Conservation (phyloP, 1,140 invertebrate species). For the Ceratina australensis region DNA sequence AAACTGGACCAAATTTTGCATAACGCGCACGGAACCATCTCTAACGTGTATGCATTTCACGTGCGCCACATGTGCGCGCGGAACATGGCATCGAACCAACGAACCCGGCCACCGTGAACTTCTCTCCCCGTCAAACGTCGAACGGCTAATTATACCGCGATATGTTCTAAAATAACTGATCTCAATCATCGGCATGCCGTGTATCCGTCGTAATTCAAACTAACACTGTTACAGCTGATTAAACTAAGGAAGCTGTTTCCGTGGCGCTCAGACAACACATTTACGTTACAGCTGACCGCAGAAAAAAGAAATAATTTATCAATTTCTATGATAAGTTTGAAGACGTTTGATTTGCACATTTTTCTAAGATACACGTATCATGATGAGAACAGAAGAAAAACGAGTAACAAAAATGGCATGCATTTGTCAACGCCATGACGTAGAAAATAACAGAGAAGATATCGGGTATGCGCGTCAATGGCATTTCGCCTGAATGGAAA, state of each 20-base stretch:
- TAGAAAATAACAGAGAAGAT: background rate
- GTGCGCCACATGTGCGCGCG: slow-evolving; percentile 5
- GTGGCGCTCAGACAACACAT: too few relatives aligned
- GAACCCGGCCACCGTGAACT: background rate
- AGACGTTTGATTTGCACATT: too few relatives aligned
- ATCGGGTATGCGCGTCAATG: slow-evolving; percentile 23
- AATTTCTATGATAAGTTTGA: too few relatives aligned
- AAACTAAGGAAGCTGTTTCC: too few relatives aligned
- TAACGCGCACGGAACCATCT: background rate
- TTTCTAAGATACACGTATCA: too few relatives aligned
- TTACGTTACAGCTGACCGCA: too few relatives aligned
- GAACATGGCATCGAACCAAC: slow-evolving; percentile 2
- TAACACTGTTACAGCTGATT: background rate
- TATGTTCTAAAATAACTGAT: background rate
- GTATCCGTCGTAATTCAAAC: background rate
- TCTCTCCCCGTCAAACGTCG: slow-evolving; percentile 11
- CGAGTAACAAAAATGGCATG: too few relatives aligned
- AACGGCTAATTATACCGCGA: slow-evolving; percentile 23
- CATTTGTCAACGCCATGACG: background rate
- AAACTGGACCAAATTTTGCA: background rate
- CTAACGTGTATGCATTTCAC: background rate
- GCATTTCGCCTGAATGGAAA: slow-evolving; percentile 24
- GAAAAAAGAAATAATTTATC: too few relatives aligned
- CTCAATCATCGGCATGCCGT: background rate
- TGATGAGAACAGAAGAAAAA: background rate